Conservation (phyloP, 2,797 vertebrate genomes). For the Hemitrygon akajei region DNA sequence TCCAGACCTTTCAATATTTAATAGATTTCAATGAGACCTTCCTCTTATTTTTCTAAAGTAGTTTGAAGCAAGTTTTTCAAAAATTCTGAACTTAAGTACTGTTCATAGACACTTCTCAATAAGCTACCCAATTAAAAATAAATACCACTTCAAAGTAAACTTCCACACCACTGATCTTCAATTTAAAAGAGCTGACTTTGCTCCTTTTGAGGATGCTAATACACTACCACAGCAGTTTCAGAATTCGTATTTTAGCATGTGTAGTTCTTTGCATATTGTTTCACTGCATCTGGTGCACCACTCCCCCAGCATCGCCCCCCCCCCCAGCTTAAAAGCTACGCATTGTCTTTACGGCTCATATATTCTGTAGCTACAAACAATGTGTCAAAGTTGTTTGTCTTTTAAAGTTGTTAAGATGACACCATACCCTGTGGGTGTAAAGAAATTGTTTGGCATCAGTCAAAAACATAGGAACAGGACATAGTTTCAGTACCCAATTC, state of each 20-base stretch:
- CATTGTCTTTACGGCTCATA: background rate
- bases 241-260: background rate
- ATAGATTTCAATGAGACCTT: too few species aligned
- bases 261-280: background rate
- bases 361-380: background rate
- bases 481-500: background rate
- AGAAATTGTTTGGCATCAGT: background rate
- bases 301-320: background rate
- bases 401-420: background rate
- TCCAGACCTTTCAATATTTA: too few species aligned
- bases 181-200: background rate
- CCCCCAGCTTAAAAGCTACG: background rate
- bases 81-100: background rate
- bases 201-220: background rate
- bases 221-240: background rate
- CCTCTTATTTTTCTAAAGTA: background rate
- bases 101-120: too few species aligned
- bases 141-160: background rate
- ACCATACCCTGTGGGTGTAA: background rate
- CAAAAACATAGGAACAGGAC: background rate
- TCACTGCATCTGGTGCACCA: background rate
- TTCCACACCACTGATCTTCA: too few species aligned
- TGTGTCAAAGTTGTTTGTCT: background rate
- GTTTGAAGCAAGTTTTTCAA: background rate
- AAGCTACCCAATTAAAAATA: too few species aligned